Conservation (phyloP, 2,888 invertebrate species). For the Lacanobia wlatinum region DNA sequence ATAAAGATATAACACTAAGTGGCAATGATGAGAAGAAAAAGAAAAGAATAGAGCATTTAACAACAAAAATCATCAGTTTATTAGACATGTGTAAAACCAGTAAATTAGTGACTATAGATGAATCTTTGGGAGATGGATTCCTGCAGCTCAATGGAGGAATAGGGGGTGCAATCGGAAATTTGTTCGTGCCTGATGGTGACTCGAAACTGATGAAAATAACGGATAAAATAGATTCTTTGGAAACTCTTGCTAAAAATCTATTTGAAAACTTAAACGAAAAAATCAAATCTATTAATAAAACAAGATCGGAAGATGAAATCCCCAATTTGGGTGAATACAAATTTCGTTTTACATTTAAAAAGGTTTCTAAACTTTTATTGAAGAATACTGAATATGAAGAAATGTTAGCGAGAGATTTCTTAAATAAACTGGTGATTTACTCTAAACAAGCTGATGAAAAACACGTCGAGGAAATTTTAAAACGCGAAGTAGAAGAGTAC, state of each 20-base stretch:
- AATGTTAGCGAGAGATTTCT: conserved; percentile 13
- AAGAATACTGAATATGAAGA: conserved; percentile 11
- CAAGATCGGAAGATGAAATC: background rate
- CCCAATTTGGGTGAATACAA: conserved; percentile 11
- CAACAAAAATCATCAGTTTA: background rate
- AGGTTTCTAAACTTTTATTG: conserved; percentile 11
- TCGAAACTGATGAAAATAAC: conserved; percentile 2
- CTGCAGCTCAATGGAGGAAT: conserved; percentile 8
- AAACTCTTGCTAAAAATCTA: conserved; percentile 1
- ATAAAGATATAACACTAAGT: conserved; percentile 43
- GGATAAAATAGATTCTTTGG: background rate
- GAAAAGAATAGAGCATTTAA: conserved; percentile 8
- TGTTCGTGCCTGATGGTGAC: conserved; percentile 3
- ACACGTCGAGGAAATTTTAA: conserved; percentile 35
- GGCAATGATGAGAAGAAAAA: conserved; percentile 26
- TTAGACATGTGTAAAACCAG: background rate
- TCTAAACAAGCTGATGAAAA: conserved; percentile 41
- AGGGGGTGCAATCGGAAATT: conserved; percentile 10
- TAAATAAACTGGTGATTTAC: conserved; percentile 41
- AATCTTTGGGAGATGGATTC: conserved; percentile 11
- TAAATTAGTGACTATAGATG: conserved; percentile 29
- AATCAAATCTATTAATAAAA: background rate
- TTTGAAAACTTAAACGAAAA: background rate
- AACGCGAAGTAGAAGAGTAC: conserved; percentile 34
- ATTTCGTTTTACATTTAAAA: conserved; percentile 14